Conservation (phyloP, 2,888 invertebrate species). For the Hyposoter dolosus region DNA sequence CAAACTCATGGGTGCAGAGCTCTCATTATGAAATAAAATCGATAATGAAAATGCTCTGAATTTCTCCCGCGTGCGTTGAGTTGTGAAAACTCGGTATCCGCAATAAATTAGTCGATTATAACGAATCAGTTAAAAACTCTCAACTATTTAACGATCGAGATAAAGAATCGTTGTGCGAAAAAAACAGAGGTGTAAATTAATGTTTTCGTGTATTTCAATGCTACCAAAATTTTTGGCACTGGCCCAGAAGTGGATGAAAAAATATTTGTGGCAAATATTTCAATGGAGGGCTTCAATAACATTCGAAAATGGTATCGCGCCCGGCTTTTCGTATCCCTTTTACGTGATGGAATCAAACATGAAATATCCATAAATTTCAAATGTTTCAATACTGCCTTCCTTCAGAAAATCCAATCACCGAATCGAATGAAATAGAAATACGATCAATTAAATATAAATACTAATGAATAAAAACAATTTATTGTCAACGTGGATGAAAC, state of each 20-base stretch:
- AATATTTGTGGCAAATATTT: not conserved
- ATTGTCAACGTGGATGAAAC: not conserved
- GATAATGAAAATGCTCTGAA: not conserved
- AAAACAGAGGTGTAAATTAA: not conserved
- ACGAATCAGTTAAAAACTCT: not conserved
- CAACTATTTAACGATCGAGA: not conserved
- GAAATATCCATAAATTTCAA: not conserved
- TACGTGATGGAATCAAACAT: not conserved
- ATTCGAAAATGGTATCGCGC: constrained; percentile 12
- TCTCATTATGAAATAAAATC: too few species aligned
- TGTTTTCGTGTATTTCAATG: not conserved
- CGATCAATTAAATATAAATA: not conserved
- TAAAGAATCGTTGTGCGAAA: not conserved
- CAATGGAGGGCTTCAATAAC: not conserved
- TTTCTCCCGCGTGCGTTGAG: not conserved
- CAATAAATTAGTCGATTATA: not conserved
- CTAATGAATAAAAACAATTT: not conserved
- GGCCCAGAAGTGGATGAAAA: not conserved
- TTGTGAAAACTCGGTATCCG: not conserved
- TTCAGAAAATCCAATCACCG: not conserved
- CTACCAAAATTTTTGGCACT: not conserved
- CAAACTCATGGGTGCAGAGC: too few species aligned
- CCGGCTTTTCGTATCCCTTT: not conserved
- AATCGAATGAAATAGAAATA: not conserved
- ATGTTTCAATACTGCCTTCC: not conserved